Evolutionary conservation across 2,888 invertebrate genomes (phyloP).

Genomic region (Microctonus brassicae): DNA sequence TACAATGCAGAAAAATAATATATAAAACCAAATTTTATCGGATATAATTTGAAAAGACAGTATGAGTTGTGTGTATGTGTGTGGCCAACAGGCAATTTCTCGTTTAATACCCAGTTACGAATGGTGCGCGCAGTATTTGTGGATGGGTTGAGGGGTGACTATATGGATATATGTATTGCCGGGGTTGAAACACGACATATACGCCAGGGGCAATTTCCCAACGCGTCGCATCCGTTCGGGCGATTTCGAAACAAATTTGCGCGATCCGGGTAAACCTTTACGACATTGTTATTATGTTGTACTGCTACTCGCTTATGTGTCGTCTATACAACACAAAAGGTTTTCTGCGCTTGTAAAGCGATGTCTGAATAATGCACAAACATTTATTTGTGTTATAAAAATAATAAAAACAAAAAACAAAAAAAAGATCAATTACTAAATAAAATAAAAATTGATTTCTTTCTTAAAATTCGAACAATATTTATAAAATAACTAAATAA

Average conservation of each 20-base stretch:
- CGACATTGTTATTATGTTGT: neutral
- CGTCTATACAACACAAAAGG: neutral
- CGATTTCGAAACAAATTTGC: conserved; percentile 3
- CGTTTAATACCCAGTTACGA: conserved; percentile 3
- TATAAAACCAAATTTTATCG: neutral
- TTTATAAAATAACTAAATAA: too few species aligned
- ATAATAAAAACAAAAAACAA: too few species aligned
- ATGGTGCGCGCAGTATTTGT: neutral
- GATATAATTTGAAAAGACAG: neutral
- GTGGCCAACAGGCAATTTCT: neutral
- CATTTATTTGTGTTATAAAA: neutral
- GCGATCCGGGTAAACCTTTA: neutral
- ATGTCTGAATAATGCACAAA: neutral
- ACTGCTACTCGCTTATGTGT: neutral
- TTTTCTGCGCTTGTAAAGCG: neutral
- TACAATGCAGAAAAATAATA: neutral
- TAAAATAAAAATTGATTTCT: too few species aligned
- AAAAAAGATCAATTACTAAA: too few species aligned
- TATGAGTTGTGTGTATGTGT: neutral
- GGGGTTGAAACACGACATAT: neutral
- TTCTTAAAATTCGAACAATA: too few species aligned
- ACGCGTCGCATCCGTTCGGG: conserved; percentile 1
- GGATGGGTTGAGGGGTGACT: neutral
- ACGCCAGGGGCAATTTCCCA: conserved; percentile 3
- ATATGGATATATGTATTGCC: too few species aligned